Base-by-base conservation (phyloP, 2,797 vertebrate species). In the Tokudaia muenninki region DNA sequence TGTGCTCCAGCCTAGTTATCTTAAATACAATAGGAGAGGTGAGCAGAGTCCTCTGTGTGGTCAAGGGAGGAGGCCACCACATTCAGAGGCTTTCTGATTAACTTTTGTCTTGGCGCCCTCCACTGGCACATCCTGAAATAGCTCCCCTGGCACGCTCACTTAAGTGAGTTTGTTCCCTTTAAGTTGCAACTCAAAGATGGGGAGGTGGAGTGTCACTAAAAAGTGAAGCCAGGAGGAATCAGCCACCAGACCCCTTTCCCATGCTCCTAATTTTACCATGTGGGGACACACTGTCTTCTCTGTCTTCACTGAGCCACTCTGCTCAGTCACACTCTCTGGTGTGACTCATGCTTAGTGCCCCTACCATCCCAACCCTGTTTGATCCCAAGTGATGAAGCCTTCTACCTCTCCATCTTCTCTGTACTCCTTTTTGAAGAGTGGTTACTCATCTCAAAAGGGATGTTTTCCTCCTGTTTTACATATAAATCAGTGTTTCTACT, bases 71-170 rank as follows among this genome's bases (percentile, higher is more conserved):
- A 91, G 52, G 44, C 67, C 63, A 24, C 41, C 89, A 52, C 80
- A 16, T 57, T 78, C 6, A 70, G 72, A 75, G 61, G 79, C 50
- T 21, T 91, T 61, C 31, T 57, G n/a, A 41, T 92, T 94, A 80
- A 31, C 47, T 24, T 77, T 93, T 74, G 37, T 14, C 34, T 34
- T 86, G 89, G 97, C 86, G 37, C 96, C 97, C 97, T 97, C 98
- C 96, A 79, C 96, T 97, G 97, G 97, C 81, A n/a, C 12, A 63
- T 94, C 94, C 59, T 97, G 86, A 92, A 96, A 95, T 92, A 81
- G 84, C 94, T 63, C 67, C 80, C 44, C 0, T 70, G 63, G 59
- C 11, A 65, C 17, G 17, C 61, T 57, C 24, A 3, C 11, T 61
- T 86, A 34, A 31, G 17, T 61, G 29, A 34, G 8, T 94, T 72